phyloP scores from a whole-genome alignment of 2,113 vertebrate species.

The Uropsilus gracilis region DNA sequence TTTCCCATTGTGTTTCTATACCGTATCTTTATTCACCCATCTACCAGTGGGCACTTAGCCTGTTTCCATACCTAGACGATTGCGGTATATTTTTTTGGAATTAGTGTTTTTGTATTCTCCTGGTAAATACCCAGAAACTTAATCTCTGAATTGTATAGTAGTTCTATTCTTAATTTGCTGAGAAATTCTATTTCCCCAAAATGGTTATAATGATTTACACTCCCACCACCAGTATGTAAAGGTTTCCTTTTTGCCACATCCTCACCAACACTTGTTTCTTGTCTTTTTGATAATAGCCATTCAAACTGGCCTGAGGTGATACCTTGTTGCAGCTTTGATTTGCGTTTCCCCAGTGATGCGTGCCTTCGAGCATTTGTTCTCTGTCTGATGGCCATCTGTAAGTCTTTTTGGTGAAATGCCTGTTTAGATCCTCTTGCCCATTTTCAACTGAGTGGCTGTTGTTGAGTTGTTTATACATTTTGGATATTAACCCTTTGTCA shows the following conservation, averaged over 20 bases:
- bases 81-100: not conserved
- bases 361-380: not conserved
- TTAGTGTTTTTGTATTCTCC: not conserved
- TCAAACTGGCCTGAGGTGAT: not conserved
- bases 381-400: not conserved
- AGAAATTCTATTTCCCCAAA: not conserved
- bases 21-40: not conserved
- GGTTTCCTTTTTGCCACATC: not conserved
- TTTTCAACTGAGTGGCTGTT: not conserved
- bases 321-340: not conserved
- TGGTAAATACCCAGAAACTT: not conserved
- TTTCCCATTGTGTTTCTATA: not conserved
- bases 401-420: not conserved
- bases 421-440: not conserved
- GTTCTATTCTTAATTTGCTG: not conserved
- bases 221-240: too few relatives aligned
- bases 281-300: not conserved
- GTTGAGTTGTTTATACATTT: not conserved
- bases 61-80: not conserved
- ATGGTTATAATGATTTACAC: not conserved
- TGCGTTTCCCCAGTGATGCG: not conserved
- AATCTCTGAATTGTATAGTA: not conserved
- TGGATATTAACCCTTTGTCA: not conserved
- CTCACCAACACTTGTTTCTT: not conserved
- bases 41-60: not conserved